These are phyloP conservation scores for Gallinago media DNA, from an alignment of 2,113 vertebrate species.

Conservation along the genomic window DNA sequence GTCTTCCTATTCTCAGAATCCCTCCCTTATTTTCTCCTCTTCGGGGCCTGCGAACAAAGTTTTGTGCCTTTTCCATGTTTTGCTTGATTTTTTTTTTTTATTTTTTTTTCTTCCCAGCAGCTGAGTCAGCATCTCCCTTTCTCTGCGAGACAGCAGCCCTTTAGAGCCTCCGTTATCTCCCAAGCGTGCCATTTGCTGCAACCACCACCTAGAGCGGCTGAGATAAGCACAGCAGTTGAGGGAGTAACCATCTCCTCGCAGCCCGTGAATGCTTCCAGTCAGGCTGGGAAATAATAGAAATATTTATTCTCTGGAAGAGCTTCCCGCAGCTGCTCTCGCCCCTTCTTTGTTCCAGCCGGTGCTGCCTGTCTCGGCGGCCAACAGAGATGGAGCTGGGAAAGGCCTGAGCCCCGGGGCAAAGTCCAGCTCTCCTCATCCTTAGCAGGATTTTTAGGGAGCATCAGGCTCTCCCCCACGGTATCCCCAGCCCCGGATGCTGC, in stretches of 20 bases:
- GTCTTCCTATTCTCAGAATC: constrained; percentile 65
- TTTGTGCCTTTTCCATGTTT: constrained; percentile 29
- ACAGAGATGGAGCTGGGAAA: background rate
- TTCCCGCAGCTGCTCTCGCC: constrained; percentile 20
- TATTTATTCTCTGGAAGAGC: constrained; percentile 58
- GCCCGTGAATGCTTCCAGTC: constrained; percentile 51
- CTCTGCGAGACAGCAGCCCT: background rate
- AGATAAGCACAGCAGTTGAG: constrained; percentile 47
- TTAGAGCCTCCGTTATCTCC: background rate
- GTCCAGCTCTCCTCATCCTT: background rate
- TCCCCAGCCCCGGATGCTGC: background rate
- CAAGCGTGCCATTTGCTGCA: constrained; percentile 4
- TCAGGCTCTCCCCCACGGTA: rapidly evolving
- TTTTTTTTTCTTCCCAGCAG: background rate
- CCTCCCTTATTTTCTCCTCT: constrained; percentile 54
- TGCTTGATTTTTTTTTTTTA: constrained; percentile 3
- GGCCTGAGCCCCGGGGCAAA: background rate
- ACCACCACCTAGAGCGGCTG: constrained; percentile 26
- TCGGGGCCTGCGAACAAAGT: background rate
- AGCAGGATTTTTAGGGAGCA: background rate
- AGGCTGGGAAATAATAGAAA: constrained; percentile 61
- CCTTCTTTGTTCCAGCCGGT: background rate
- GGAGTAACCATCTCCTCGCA: constrained; percentile 36
- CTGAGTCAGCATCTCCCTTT: constrained; percentile 51
- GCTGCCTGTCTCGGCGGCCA: background rate